These are phyloP conservation scores for Sakesphorus luctuosus DNA, from an alignment of 2,113 vertebrate genomes.

Conservation along the genomic window DNA sequence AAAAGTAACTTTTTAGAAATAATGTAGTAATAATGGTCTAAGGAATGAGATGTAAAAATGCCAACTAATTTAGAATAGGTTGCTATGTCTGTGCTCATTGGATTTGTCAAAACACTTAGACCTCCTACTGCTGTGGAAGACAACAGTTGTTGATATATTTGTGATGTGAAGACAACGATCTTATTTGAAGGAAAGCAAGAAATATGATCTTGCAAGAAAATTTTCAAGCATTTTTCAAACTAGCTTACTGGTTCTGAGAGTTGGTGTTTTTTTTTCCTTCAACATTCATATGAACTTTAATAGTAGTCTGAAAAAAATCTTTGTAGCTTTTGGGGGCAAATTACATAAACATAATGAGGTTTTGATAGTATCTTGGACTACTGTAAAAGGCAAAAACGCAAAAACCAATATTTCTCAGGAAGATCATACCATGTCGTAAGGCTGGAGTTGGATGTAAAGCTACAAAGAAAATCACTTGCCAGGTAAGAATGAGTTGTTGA, in stretches of 20 bases:
- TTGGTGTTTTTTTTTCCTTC: not conserved
- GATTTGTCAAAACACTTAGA: not conserved
- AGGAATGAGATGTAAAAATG: not conserved
- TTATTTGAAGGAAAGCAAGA: not conserved
- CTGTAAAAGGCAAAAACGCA: not conserved
- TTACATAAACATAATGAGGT: not conserved
- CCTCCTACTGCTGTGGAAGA: not conserved
- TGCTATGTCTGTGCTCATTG: not conserved
- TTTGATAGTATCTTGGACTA: slow-evolving; percentile 31
- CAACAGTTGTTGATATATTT: not conserved
- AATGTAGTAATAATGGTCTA: not conserved
- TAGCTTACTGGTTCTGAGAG: not conserved
- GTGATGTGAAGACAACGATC: not conserved
- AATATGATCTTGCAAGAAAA: not conserved
- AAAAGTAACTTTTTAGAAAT: not conserved
- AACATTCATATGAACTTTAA: not conserved
- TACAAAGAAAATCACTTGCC: not conserved
- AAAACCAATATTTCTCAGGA: not conserved
- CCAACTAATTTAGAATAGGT: not conserved
- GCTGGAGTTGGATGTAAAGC: slow-evolving; percentile 69
- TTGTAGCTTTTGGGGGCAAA: not conserved
- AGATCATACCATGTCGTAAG: slow-evolving; percentile 56
- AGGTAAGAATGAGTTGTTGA: not conserved
- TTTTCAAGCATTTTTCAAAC: not conserved
- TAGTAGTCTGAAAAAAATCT: not conserved